phyloP scores from a whole-genome alignment of 2,113 vertebrate species.

The Psilopogon haemacephalus region DNA sequence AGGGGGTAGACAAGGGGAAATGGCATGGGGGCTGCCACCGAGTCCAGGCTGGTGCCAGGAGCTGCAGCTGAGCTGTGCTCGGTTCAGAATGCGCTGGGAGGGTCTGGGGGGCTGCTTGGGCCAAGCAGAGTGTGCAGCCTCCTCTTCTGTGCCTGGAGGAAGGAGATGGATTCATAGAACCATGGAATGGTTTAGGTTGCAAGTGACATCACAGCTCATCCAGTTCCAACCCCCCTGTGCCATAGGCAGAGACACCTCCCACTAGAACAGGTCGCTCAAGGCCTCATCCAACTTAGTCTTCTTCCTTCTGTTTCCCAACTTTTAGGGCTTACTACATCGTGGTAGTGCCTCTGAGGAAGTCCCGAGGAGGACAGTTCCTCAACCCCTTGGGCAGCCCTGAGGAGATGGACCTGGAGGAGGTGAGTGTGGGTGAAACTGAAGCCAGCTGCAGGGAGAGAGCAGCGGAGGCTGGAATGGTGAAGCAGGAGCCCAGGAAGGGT shows the following conservation, averaged over 20 bases:
- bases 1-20: background rate
- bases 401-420: conserved; percentile 97
- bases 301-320: background rate
- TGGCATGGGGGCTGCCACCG: background rate
- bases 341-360: conserved; percentile 88
- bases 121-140: background rate
- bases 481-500: background rate
- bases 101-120: background rate
- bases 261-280: too few relatives aligned
- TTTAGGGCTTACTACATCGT: conserved; percentile 89
- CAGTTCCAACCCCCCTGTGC: too few relatives aligned
- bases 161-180: background rate
- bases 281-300: too few relatives aligned
- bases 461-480: background rate
- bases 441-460: background rate
- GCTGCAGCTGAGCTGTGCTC: background rate
- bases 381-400: conserved; percentile 86
- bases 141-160: background rate
- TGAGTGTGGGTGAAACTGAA: conserved; percentile 51
- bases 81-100: background rate
- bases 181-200: too few relatives aligned
- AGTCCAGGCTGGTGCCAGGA: background rate
- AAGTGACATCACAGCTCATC: too few relatives aligned
- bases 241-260: too few relatives aligned
- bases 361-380: conserved; percentile 79